Evolutionary conservation across 23 tunicate species (phyloP), one percentile per base, ranked within the genome.

Genomic region (Halocynthia aurantium): DNA sequence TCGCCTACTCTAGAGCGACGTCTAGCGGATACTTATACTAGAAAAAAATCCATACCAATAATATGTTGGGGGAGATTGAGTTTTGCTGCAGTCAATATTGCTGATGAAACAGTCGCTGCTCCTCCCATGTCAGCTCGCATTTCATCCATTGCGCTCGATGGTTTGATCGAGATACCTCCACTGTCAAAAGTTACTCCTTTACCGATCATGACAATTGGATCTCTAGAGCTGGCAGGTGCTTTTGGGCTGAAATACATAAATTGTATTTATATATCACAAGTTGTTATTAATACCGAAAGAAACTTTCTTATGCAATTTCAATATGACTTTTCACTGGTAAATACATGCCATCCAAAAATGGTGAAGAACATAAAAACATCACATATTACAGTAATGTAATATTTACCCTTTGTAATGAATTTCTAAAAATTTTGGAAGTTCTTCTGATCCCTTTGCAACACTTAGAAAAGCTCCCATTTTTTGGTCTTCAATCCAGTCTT

Each of bases 41-140:
- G 44, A 31, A 31, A 31, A 60, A 60, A 60, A 1, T 11, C 13
- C 52, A 11, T 67, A 88, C 95, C 98, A 1, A 84, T 71, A 5
- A 93, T 67, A 21, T 81, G 67, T 21, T 75, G 90, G 5, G 82
- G 61, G 51, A 73, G 22, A 63, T 87, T 87, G 0, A 84, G 65
- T 53, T 55, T 68, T 6, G 89, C 94, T 7, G 86, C 86, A 7
- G 88, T 91, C n/a, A 82, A 79, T 8, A 93, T 76, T 8, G 94
- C 89, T 7, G 81, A 82, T 22, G 69, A 80, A 56, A 88, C 85
- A 51, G 87, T 84, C 6, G 98, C 98, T 10, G 98, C 94, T 7
- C 98, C 98, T 10, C 98, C 98, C 98, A 93, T 93, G 74, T 93
- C 98, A 8, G 85, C 98, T 61, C 94, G 55, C 98, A 93, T 93